Percentiles rank a stretch among this genome's conserved stretches.
These are phyloP conservation scores for pig (Sus scrofa) DNA, from an alignment of 2,113 vertebrate species.

Conservation along the genomic window T2T-Sscrofa CM000826.6:130648001-130648500, in stretches of 20 bases:
- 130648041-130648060: conserved; percentile 88
- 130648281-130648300: conserved; percentile 3
- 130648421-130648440: neutral
- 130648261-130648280: neutral
- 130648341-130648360: neutral
- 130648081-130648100: conserved; percentile 61
- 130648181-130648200: conserved; percentile 61
- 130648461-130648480: neutral
- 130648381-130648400: neutral
- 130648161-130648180: conserved; percentile 47
- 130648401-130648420: conserved; percentile 9
- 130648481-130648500: neutral
- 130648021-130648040: conserved; percentile 89
- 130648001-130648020: conserved; percentile 86
- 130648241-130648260: neutral
- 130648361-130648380: neutral
- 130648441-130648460: neutral
- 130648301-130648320: neutral
- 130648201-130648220: neutral
- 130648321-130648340: neutral
- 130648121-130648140: conserved; percentile 54
- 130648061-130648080: conserved; percentile 81
- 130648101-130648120: conserved; percentile 58
- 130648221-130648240: conserved; percentile 22
- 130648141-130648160: conserved; percentile 28